Base-by-base conservation (phyloP, 2,113 vertebrate species). In the Eleginops maclovinus region DNA sequence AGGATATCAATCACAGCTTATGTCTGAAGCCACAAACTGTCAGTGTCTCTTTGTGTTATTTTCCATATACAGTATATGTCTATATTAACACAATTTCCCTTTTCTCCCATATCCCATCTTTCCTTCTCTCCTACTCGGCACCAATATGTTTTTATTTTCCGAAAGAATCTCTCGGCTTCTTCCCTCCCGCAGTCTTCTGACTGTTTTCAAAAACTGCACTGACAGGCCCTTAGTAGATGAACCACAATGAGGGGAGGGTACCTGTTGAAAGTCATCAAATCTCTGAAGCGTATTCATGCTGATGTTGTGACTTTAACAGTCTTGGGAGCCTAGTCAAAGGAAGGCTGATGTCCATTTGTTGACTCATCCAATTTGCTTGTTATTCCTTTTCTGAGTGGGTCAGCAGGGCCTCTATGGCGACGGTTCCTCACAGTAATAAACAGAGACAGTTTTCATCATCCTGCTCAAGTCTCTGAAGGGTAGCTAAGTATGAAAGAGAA, bases 351-450 rank as follows among this genome's bases (percentile, higher is more conserved):
- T 86, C 81, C 76, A 78, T 88, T 88, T 88, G 86, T 89, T 90
- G 81, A 88, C 87, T 89, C 31, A 68, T 79, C 17, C 50, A 72
- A 56, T 86, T 81, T 91, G 88, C 86, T 91, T 89, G 84, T 89
- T 85, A 76, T 88, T 91, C 69, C 79, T 87, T 58, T 51, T 15
- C 75, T 64, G 77, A 75, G 82, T 63, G 75, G 82, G 82, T 80
- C 80, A 28, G 73, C 26, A 31, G 83, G 79, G 77, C 65, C 81
- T 85, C 81, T 53, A 60, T 53, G 40, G 65, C 41, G 79, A 70
- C 14, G 15, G 79, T 54, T 78, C 75, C 76, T 79, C 75, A 26
- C 79, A 6, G 81, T 87, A 90, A 90, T 84, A 77, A 83, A 87
- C 70, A 66, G n/a, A 81, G 89, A 89, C 87, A 83, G 77, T 85